A percentile compares a stretch with the other conserved stretches of the same genome.
These are phyloP conservation scores for Apis dorsata DNA, from an alignment of 1,140 invertebrate species.

Conservation along the genomic window DNA sequence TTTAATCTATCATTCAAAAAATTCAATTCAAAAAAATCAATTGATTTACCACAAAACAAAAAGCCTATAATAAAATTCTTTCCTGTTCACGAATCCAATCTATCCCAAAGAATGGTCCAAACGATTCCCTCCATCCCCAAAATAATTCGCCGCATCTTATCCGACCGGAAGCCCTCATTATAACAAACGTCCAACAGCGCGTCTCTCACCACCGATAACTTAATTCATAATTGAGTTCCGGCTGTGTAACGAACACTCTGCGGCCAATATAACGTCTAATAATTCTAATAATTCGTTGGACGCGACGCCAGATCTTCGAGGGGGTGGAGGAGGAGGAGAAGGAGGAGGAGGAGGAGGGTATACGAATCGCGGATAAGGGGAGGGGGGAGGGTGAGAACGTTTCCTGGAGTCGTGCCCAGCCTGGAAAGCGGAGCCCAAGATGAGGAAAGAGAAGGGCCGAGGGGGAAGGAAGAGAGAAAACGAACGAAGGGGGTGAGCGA, in stretches of 20 bases:
- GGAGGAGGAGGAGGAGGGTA: slow-evolving; percentile 1
- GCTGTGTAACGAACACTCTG: slow-evolving; percentile 74
- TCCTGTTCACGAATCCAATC: too few species aligned
- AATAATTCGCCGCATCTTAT: too few species aligned
- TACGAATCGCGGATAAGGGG: neutral
- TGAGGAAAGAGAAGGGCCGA: slow-evolving; percentile 31
- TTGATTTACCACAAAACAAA: too few species aligned
- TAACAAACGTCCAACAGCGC: neutral
- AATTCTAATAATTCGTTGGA: slow-evolving; percentile 77
- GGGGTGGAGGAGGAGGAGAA: slow-evolving; percentile 13
- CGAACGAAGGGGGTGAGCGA: slow-evolving; percentile 53
- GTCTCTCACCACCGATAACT: slow-evolving; percentile 52
- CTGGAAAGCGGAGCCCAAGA: slow-evolving; percentile 55
- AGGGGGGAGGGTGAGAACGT: slow-evolving; percentile 63
- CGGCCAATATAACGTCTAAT: slow-evolving; percentile 79
- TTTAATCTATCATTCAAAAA: too few species aligned
- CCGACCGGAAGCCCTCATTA: too few species aligned
- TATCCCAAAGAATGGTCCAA: too few species aligned
- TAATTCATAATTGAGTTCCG: slow-evolving; percentile 73
- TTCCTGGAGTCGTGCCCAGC: slow-evolving; percentile 77
- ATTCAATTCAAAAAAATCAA: too few species aligned
- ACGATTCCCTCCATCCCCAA: too few species aligned
- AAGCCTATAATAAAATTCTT: too few species aligned
- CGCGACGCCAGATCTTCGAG: slow-evolving; percentile 39
- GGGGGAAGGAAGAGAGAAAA: slow-evolving; percentile 49